Conservation (phyloP, 2,888 invertebrate species). For the Aproaerema taeniolella region DNA sequence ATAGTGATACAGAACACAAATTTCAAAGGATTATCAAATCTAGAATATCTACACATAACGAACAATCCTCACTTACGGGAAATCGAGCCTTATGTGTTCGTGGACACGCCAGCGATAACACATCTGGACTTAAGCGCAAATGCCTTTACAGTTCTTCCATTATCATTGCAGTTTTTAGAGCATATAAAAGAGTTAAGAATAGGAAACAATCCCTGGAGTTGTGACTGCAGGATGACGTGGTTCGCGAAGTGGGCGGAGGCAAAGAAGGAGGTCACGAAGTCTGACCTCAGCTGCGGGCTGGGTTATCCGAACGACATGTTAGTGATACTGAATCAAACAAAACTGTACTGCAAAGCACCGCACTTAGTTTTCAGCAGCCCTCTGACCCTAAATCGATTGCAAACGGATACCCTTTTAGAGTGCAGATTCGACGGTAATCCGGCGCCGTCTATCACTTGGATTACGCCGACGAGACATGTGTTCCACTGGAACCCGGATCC, state of each 20-base stretch:
- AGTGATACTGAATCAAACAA: constrained; percentile 81
- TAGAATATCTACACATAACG: constrained; percentile 78
- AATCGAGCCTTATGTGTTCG: constrained; percentile 80
- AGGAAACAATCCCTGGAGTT: constrained; percentile 87
- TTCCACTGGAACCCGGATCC: constrained; percentile 89
- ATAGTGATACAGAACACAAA: constrained; percentile 81
- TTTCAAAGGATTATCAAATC: constrained; percentile 79
- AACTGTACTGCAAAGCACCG: constrained; percentile 81
- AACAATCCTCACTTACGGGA: constrained; percentile 79
- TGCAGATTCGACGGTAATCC: constrained; percentile 89
- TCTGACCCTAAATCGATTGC: constrained; percentile 79
- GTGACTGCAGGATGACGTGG: constrained; percentile 92
- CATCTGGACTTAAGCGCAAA: constrained; percentile 84
- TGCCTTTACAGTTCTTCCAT: constrained; percentile 82
- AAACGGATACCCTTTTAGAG: constrained; percentile 83
- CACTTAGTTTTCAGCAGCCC: constrained; percentile 78
- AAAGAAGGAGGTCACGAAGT: constrained; percentile 67
- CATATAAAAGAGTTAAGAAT: constrained; percentile 81
- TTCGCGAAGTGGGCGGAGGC: constrained; percentile 75
- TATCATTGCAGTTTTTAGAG: constrained; percentile 80
- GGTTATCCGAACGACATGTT: constrained; percentile 84
- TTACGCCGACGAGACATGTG: constrained; percentile 84
- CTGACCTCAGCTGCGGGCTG: constrained; percentile 81
- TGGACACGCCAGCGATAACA: constrained; percentile 78
- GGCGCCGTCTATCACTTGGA: constrained; percentile 89